Conservation (phyloP, 2,797 vertebrate genomes). For the Enteromius radiatus region DNA sequence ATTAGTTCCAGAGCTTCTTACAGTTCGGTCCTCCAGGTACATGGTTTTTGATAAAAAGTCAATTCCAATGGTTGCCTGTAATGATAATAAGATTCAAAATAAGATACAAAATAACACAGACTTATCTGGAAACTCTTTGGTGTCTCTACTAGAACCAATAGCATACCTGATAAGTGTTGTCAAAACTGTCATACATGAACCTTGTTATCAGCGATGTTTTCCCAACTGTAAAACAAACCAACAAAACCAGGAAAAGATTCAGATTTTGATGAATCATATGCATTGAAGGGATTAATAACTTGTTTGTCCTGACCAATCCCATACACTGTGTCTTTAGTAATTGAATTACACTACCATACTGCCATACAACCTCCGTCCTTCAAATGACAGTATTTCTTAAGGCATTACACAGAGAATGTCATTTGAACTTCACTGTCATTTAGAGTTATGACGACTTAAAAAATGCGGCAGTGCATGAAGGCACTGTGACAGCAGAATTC, state of each 20-base stretch:
- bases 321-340: background rate
- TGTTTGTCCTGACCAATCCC: background rate
- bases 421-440: conserved; percentile 1
- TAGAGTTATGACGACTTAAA: background rate
- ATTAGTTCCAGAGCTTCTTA: conserved; percentile 68
- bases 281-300: background rate
- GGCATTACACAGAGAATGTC: background rate
- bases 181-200: conserved; percentile 86
- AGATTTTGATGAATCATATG: conserved; percentile 4
- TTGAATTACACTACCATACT: background rate
- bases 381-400: conserved; percentile 2
- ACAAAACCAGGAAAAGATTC: conserved; percentile 1
- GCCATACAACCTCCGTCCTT: conserved; percentile 1
- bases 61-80: conserved; percentile 89
- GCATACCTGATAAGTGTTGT: conserved; percentile 85
- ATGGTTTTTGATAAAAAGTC: conserved; percentile 94
- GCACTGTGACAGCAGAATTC: conserved; percentile 15
- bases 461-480: background rate
- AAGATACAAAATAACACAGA: background rate
- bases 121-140: background rate
- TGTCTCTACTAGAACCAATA: background rate
- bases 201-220: conserved; percentile 85
- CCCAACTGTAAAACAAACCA: conserved; percentile 76
- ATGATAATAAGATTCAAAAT: conserved; percentile 56
- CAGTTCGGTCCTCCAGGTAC: conserved; percentile 92